These are phyloP conservation scores for Orussus abietinus DNA, from an alignment of 1,140 invertebrate genomes.

Conservation along the genomic window DNA sequence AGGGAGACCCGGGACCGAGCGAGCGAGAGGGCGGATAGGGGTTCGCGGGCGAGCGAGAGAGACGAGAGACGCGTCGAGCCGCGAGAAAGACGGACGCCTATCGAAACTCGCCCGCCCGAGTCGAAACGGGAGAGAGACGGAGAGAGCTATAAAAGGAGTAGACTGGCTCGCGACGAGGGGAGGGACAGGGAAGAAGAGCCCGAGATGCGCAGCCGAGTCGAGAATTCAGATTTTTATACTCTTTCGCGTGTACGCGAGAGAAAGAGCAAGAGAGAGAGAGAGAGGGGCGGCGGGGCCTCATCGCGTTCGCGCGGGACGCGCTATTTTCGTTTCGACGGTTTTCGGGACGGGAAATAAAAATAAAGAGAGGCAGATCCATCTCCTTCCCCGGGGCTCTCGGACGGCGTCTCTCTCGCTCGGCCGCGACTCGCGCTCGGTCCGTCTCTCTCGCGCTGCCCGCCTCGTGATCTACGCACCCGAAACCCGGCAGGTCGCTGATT, in stretches of 20 bases:
- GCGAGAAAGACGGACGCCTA: no score
- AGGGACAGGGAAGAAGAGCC: no score
- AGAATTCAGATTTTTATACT: no score
- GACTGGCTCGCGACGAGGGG: no score
- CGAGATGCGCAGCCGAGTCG: no score
- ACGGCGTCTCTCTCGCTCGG: slow-evolving; percentile 5
- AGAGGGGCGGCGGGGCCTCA: slow-evolving; percentile 4
- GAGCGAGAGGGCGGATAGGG: slow-evolving; percentile 11
- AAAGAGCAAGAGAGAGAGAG: slow-evolving; percentile 5
- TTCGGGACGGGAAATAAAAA: slow-evolving; percentile 27
- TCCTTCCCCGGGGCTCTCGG: slow-evolving; percentile 12
- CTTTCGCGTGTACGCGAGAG: slow-evolving; percentile 13
- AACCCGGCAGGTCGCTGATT: slow-evolving; percentile 25
- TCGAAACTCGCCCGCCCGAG: no score
- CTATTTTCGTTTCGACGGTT: slow-evolving; percentile 34
- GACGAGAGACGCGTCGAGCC: no score
- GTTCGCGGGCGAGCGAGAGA: background rate
- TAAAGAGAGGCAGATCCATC: slow-evolving; percentile 18
- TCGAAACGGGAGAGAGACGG: no score
- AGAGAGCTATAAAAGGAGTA: no score
- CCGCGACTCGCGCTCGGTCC: background rate
- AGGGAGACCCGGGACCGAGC: slow-evolving; percentile 7
- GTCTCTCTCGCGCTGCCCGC: slow-evolving; percentile 5
- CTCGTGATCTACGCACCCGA: slow-evolving; percentile 23
- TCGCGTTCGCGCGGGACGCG: slow-evolving; percentile 9